A percentile compares a stretch with the other conserved stretches of the same genome.
Conservation (phyloP, 2,888 invertebrate genomes). For the Erannis defoliaria region DNA sequence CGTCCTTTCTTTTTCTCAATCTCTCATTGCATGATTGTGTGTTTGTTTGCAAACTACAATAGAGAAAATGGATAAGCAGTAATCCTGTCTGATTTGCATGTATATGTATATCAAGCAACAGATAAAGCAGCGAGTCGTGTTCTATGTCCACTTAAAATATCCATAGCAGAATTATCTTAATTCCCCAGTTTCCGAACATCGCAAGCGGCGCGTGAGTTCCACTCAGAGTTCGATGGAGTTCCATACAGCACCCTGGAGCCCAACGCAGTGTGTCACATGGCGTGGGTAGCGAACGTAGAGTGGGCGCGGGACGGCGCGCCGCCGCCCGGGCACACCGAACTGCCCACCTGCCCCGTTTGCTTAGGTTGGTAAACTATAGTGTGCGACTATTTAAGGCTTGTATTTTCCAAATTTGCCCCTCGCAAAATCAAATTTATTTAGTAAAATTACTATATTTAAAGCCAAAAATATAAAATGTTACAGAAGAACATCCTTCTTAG, state of each 20-base stretch:
- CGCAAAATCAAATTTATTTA: no score
- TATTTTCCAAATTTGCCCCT: no score
- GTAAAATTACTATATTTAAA: no score
- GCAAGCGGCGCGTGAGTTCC: conserved; percentile 96
- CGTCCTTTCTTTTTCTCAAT: no score
- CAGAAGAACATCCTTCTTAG: no score
- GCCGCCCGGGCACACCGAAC: conserved; percentile 94
- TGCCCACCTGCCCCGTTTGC: conserved; percentile 99
- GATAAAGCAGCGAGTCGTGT: neutral
- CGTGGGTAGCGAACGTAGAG: conserved; percentile 98
- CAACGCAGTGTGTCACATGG: conserved; percentile 96
- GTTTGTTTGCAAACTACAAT: no score
- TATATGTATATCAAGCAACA: neutral
- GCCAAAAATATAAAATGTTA: no score
- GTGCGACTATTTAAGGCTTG: no score
- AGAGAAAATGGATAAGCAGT: no score
- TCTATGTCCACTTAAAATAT: neutral
- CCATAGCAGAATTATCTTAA: neutral
- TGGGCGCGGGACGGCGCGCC: conserved; percentile 91
- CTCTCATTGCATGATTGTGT: no score
- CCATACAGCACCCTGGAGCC: conserved; percentile 98
- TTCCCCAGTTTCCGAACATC: conserved; percentile 88
- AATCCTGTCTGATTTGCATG: no score
- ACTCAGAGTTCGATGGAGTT: conserved; percentile 95
- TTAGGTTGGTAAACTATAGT: conserved; percentile 74